Conservation (phyloP, 2,113 vertebrate genomes). For the Quiscalus mexicanus region DNA sequence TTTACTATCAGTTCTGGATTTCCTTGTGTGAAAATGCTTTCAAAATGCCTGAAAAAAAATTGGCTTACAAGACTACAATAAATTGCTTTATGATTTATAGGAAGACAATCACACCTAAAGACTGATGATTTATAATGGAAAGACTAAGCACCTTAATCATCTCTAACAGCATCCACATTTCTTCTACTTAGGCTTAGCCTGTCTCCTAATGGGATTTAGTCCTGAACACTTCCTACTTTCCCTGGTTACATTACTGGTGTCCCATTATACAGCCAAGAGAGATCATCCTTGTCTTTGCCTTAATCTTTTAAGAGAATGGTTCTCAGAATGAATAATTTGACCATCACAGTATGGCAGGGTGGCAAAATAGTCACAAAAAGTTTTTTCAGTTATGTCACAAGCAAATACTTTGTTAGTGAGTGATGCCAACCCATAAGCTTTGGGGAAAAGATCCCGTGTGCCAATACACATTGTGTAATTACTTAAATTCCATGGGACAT, state of each 20-base stretch:
- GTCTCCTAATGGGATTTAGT: not conserved
- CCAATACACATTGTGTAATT: not conserved
- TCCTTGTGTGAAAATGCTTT: not conserved
- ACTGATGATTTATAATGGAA: not conserved
- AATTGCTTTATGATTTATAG: not conserved
- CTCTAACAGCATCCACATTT: not conserved
- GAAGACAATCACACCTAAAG: not conserved
- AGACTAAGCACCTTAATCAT: not conserved
- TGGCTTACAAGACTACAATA: not conserved
- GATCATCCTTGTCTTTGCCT: not conserved
- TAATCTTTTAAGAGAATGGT: not conserved
- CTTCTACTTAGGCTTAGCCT: not conserved
- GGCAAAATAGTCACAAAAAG: not conserved
- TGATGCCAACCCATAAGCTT: not conserved
- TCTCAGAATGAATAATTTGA: not conserved
- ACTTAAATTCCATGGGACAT: not conserved
- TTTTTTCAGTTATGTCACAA: not conserved
- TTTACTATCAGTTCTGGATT: not conserved
- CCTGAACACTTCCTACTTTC: not conserved
- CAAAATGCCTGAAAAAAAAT: not conserved
- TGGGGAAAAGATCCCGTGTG: fast-evolving
- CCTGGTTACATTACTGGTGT: not conserved
- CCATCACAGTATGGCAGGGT: not conserved
- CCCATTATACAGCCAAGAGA: not conserved
- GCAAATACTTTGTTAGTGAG: not conserved